Evolutionary conservation across 2,797 vertebrate species (phyloP), one percentile per base, ranked within the genome.

Genomic region (Denticeps clupeoides): DNA sequence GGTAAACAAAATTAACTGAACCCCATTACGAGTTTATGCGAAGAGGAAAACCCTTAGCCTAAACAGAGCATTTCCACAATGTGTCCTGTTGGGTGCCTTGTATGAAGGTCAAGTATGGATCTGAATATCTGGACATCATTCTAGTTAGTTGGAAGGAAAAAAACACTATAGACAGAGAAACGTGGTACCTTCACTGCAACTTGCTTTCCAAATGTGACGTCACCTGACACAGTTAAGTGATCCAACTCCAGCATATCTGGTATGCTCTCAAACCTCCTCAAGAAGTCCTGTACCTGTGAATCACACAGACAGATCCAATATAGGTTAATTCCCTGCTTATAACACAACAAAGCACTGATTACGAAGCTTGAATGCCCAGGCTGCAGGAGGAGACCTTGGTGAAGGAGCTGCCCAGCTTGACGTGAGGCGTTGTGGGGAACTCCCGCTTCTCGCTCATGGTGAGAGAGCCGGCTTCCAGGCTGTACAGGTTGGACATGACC

Each of bases 201-300:
- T 18, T 91, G 83, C 73, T 91, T 91, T 52, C 89, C 89, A 63
- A 91, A 91, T n/a, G 89, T 90, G 53, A 91, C 88, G 49, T 91
- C 88, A 55, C 89, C 89, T 28, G 89, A 91, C 48, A 91, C 89
- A 0, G 89, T 90, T 49, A 91, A 86, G 58, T 91, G 89, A 75
- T 91, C 89, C 63, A 91, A 65, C 68, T 91, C 89, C 62, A 91
- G 79, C 84, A 91, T 88, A 55, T 91, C 89, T 8, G 89, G 88
- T 60, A 91, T 91, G 70, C 84, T 90, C 75, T 90, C 89, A 65
- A 91, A 85, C 56, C 89, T 77, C 58, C 73, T 78, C 69, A 89
- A 69, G 55, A 81, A 90, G 74, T 91, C 88, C 35, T 87, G 87
- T 59, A 91, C 89, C 89, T 91, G 33, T 16, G 68, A 51, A 22